Evolutionary conservation across 2,888 invertebrate species (phyloP).

Genomic region (Poecilobothrus nobilitatus): DNA sequence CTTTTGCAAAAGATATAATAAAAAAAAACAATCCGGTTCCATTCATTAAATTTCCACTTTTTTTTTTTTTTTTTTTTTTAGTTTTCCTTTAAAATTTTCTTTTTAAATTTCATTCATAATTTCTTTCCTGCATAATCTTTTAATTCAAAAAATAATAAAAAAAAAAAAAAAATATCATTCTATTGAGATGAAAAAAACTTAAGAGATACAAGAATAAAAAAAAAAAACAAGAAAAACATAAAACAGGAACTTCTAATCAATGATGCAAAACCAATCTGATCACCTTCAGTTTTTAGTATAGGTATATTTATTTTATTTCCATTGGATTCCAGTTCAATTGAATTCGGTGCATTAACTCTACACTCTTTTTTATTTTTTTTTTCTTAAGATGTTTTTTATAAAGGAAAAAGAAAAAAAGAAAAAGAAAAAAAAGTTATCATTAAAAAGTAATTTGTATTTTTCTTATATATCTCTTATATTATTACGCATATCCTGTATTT

Average conservation of each 20-base stretch:
- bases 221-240: not conserved
- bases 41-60: not conserved
- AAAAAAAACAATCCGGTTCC: not conserved
- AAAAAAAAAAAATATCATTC: too few relatives aligned
- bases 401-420: not conserved
- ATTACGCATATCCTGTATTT: not conserved
- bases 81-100: not conserved
- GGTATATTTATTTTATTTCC: not conserved
- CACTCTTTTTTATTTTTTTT: not conserved
- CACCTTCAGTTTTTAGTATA: not conserved
- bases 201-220: too few relatives aligned
- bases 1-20: too few relatives aligned
- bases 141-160: too few relatives aligned
- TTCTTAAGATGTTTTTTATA: not conserved
- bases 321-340: not conserved
- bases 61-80: not conserved
- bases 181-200: too few relatives aligned
- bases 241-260: not conserved
- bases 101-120: not conserved
- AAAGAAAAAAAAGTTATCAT: not conserved
- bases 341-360: not conserved
- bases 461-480: not conserved
- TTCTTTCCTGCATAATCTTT: too few relatives aligned
- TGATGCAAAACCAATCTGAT: not conserved
- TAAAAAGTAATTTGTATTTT: conserved; percentile 1